Percentiles rank a stretch among this genome's conserved stretches.
phyloP scores from a whole-genome alignment of 2,888 invertebrate genomes.

The Petrolisthes manimaculis region DNA sequence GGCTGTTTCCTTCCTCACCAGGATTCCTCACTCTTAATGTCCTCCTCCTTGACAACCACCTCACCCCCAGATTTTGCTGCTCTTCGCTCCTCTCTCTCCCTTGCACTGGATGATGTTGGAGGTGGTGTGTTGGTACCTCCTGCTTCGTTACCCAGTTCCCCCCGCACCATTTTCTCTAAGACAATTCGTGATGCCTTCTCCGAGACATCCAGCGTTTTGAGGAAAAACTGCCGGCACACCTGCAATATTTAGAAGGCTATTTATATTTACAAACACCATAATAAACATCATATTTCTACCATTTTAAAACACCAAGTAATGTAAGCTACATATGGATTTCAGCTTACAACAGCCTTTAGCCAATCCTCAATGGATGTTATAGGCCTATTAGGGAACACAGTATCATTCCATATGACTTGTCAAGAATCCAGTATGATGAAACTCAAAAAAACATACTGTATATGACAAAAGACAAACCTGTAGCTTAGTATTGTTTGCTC shows the following conservation, averaged over 20 bases:
- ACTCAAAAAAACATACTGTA: background rate
- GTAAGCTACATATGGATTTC: too few species aligned
- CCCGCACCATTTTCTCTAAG: conserved; percentile 62
- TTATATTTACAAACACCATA: too few species aligned
- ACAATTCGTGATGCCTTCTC: conserved; percentile 65
- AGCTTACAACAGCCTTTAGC: too few species aligned
- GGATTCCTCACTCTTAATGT: conserved; percentile 41
- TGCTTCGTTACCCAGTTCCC: conserved; percentile 56
- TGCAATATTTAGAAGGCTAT: background rate
- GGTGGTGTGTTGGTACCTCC: conserved; percentile 30
- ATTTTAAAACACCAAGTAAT: too few species aligned
- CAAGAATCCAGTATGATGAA: background rate
- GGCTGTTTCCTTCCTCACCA: conserved; percentile 12
- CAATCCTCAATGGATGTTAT: too few species aligned
- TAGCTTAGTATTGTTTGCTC: conserved; percentile 45
- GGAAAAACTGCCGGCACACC: conserved; percentile 66
- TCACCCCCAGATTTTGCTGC: background rate
- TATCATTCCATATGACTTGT: background rate
- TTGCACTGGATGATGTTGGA: conserved; percentile 16
- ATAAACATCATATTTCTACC: too few species aligned
- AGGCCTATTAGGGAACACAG: too few species aligned
- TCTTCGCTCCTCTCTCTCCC: conserved; percentile 8
- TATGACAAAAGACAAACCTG: conserved; percentile 42
- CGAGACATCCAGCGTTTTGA: conserved; percentile 64
- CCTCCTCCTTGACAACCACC: conserved; percentile 22